phyloP scores from a whole-genome alignment of 2,797 vertebrate genomes.

The Petrocephalus sullivani region DNA sequence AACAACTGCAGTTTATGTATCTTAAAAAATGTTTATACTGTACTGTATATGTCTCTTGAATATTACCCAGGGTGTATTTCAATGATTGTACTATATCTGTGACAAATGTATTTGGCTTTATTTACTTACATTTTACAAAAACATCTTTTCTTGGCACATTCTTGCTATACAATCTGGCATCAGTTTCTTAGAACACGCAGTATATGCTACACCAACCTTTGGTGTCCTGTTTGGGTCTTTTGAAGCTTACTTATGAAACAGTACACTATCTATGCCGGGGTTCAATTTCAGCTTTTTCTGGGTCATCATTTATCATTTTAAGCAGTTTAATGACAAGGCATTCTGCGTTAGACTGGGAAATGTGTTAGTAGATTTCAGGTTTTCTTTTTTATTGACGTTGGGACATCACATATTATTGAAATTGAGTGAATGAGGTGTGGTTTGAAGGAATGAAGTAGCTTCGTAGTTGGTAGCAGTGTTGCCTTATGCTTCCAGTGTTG shows the following conservation, averaged over 20 bases:
- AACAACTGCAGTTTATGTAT: background rate
- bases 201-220: background rate
- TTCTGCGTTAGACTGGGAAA: background rate
- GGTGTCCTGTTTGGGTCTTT: background rate
- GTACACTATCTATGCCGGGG: background rate
- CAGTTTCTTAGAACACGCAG: background rate
- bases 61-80: background rate
- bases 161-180: background rate
- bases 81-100: background rate
- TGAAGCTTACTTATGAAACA: background rate
- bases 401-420: background rate
- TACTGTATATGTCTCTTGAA: background rate
- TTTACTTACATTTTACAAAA: background rate
- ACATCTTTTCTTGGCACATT: background rate
- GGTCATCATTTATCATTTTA: background rate
- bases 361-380: background rate
- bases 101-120: background rate
- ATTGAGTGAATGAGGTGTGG: background rate
- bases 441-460: background rate
- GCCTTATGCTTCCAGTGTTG: no score
- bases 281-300: background rate
- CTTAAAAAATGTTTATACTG: background rate
- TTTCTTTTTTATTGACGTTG: background rate
- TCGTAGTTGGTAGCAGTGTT: background rate
- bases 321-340: background rate